Conservation (phyloP, 2,113 vertebrate species). For the Scartelaos histophorus region DNA sequence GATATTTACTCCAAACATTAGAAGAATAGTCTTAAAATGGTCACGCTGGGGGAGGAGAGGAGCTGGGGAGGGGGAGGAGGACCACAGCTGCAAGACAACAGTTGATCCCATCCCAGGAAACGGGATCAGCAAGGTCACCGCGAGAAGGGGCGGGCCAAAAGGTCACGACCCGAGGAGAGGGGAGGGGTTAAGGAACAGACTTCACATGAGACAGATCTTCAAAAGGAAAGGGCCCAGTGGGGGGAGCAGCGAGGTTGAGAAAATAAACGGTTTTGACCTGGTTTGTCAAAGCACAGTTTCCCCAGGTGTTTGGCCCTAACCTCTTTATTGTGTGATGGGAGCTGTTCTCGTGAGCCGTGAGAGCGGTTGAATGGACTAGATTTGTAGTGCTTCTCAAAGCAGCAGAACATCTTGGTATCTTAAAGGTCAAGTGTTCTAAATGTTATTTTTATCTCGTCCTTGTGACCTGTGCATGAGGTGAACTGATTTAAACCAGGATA, state of each 20-base stretch:
- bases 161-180: constrained; percentile 51
- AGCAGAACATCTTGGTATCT: constrained; percentile 5
- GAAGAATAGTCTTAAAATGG: constrained; percentile 40
- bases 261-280: constrained; percentile 63
- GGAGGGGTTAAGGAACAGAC: constrained; percentile 55
- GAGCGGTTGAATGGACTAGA: constrained; percentile 3
- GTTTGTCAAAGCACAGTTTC: constrained; percentile 51
- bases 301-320: constrained; percentile 58
- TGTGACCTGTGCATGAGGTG: not conserved
- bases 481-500: not conserved
- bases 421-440: constrained; percentile 4
- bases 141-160: constrained; percentile 40
- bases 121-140: constrained; percentile 69
- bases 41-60: constrained; percentile 1
- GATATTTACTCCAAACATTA: constrained; percentile 49
- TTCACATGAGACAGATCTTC: constrained; percentile 73
- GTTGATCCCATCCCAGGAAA: constrained; percentile 72
- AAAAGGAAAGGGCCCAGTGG: constrained; percentile 38
- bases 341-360: constrained; percentile 19
- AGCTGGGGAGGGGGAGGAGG: not conserved
- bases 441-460: constrained; percentile 11
- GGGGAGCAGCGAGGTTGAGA: constrained; percentile 47
- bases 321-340: constrained; percentile 32
- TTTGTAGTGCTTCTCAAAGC: not conserved
- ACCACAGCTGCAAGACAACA: constrained; percentile 72